Evolutionary conservation across 2,113 vertebrate species (phyloP), one percentile per base, ranked within the genome.

Genomic region (Microtus montanus): DNA sequence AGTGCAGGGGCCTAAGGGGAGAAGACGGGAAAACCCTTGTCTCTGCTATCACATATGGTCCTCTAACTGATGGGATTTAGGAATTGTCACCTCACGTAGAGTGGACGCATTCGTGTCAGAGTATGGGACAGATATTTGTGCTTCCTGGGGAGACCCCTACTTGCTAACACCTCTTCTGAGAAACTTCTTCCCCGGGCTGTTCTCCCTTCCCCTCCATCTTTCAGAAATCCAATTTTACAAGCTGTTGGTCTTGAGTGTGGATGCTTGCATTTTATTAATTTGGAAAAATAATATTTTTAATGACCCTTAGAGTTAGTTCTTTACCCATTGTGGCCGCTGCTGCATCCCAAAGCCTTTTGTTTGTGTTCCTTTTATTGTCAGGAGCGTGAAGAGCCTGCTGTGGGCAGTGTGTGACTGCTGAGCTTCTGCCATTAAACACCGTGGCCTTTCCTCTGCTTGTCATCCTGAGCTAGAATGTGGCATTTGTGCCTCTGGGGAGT

Each of bases 201-300:
- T 87, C 97, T 96, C 38, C 85, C 94, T 96, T 94, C 94, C 96
- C 84, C 86, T 97, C 79, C 85, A 88, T 98, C 96, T 98, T 98
- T 96, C 87, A 97, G 61, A 98, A 98, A 98, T 98, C 97, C 97
- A 98, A 93, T 98, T 98, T 98, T 98, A 98, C 97, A 98, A 98
- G 98, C 95, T 96, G 97, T 98, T 98, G 97, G 95, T 97, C 98
- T 98, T 98, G 96, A 98, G 95, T 96, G 98, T 97, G 97, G 97
- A 98, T 94, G 92, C 97, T 97, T 98, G 97, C 98, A 96, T 98
- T 98, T 98, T 98, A 97, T 98, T 98, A 97, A 98, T 98, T 98
- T 96, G 20, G 84, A 64, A 89, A 96, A 98, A 97, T 73, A 74
- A 20, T 82, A 63, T 93, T 95, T 96, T 95, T 97, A 97, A 98